phyloP scores from a whole-genome alignment of 1,140 invertebrate genomes.

The Magallana angulata region DNA sequence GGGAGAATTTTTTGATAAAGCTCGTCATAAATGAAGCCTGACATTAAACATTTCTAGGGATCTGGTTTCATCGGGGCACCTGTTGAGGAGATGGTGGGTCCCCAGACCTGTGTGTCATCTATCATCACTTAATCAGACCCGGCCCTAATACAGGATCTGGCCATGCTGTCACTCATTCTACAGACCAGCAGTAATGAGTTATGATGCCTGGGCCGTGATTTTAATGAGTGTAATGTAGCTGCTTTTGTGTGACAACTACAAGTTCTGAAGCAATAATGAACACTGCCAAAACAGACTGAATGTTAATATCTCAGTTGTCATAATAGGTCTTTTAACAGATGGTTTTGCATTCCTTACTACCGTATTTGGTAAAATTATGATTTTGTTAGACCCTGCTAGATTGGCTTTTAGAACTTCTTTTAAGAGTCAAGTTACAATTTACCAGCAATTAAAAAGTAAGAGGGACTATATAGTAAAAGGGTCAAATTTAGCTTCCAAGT shows the following conservation, averaged over 20 bases:
- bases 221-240: not conserved
- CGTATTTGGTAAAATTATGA: too few species aligned
- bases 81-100: not conserved
- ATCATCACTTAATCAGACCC: not conserved
- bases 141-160: not conserved
- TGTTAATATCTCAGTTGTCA: too few species aligned
- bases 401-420: too few species aligned
- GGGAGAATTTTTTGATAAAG: constrained; percentile 1
- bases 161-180: not conserved
- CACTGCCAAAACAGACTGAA: not conserved
- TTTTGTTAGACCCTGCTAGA: too few species aligned
- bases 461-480: too few species aligned
- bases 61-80: not conserved
- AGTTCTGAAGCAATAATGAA: not conserved
- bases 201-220: not conserved
- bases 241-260: constrained; percentile 1
- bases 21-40: constrained; percentile 30
- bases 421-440: too few species aligned
- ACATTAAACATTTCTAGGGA: constrained; percentile 13
- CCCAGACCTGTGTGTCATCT: not conserved
- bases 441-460: too few species aligned
- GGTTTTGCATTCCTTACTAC: too few species aligned
- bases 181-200: not conserved
- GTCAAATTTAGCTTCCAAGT: too few species aligned
- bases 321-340: too few species aligned